A percentile compares a stretch with the other conserved stretches of the same genome.
phyloP scores from a whole-genome alignment of 2,888 invertebrate species.

The Eubasilissa splendida region DNA sequence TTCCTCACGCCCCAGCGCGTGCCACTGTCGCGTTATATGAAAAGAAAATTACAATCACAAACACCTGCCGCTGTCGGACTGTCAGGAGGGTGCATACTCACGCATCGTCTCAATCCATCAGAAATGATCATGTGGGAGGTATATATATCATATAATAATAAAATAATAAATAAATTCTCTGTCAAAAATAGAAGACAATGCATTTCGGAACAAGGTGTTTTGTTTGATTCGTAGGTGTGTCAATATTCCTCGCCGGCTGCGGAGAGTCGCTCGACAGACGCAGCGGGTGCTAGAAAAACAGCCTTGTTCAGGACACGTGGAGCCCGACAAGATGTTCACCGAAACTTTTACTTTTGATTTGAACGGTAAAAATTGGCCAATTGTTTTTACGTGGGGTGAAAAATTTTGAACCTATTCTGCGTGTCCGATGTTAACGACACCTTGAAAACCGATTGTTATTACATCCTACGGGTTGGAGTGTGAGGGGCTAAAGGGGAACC shows the following conservation, averaged over 20 bases:
- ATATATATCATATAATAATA: slow-evolving; percentile 13
- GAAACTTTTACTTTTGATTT: slow-evolving; percentile 35
- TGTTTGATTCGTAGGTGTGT: neutral
- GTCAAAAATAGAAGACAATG: slow-evolving; percentile 20
- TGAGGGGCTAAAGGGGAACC: slow-evolving; percentile 57
- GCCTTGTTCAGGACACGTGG: slow-evolving; percentile 69
- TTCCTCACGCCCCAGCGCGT: slow-evolving; percentile 98
- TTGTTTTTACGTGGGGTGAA: slow-evolving; percentile 49
- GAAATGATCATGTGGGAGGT: slow-evolving; percentile 18
- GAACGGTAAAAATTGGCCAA: slow-evolving; percentile 56
- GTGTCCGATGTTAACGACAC: slow-evolving; percentile 49
- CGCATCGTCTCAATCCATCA: slow-evolving; percentile 25
- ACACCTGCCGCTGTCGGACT: slow-evolving; percentile 38
- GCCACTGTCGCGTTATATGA: slow-evolving; percentile 86
- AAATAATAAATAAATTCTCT: slow-evolving; percentile 16
- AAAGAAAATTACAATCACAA: slow-evolving; percentile 61
- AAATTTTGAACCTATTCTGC: slow-evolving; percentile 72
- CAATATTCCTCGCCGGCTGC: slow-evolving; percentile 1
- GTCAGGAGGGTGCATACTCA: slow-evolving; percentile 21
- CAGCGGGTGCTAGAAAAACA: slow-evolving; percentile 79
- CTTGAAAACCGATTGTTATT: slow-evolving; percentile 59
- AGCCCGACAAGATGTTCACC: slow-evolving; percentile 43
- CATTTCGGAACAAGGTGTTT: slow-evolving; percentile 15
- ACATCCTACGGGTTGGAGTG: slow-evolving; percentile 55
- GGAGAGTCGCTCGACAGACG: neutral